A percentile compares a stretch with the other conserved stretches of the same genome.
phyloP scores from a whole-genome alignment of 2,797 vertebrate genomes.

The Todus mexicanus region DNA sequence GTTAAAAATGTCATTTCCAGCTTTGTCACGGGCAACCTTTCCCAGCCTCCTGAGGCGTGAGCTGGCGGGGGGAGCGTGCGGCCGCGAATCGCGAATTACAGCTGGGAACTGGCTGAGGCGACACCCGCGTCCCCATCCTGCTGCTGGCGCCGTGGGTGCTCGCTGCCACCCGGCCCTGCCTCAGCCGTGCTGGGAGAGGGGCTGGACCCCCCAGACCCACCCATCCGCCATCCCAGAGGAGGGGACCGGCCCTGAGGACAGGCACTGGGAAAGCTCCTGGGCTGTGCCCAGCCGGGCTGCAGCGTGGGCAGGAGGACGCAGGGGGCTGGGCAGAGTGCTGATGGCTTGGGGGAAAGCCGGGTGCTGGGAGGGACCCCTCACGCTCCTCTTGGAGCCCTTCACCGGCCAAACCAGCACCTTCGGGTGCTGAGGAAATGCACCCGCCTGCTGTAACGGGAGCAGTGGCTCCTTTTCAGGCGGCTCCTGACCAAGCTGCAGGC shows the following conservation, averaged over 20 bases:
- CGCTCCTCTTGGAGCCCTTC: neutral
- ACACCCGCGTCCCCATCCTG: neutral
- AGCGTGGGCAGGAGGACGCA: accelerated
- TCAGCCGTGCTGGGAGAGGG: neutral
- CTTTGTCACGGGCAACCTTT: neutral
- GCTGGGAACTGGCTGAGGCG: neutral
- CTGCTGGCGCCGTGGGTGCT: neutral
- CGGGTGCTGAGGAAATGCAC: neutral
- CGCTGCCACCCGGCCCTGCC: accelerated
- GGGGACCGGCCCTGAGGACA: neutral
- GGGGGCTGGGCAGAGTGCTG: neutral
- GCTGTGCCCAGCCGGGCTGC: neutral
- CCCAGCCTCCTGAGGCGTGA: neutral
- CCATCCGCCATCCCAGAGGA: accelerated
- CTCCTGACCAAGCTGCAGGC: neutral
- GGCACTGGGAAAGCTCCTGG: neutral
- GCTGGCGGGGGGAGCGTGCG: neutral
- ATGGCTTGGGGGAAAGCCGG: neutral
- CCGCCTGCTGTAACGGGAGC: neutral
- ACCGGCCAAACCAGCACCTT: neutral
- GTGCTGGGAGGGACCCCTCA: neutral
- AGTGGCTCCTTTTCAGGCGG: neutral
- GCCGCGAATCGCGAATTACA: neutral
- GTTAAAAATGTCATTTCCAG: neutral
- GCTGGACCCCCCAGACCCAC: neutral